A percentile compares a stretch with the other conserved stretches of the same genome.
These are phyloP conservation scores for Premnoplex brunnescens DNA, from an alignment of 2,797 vertebrate species.

Conservation along the genomic window DNA sequence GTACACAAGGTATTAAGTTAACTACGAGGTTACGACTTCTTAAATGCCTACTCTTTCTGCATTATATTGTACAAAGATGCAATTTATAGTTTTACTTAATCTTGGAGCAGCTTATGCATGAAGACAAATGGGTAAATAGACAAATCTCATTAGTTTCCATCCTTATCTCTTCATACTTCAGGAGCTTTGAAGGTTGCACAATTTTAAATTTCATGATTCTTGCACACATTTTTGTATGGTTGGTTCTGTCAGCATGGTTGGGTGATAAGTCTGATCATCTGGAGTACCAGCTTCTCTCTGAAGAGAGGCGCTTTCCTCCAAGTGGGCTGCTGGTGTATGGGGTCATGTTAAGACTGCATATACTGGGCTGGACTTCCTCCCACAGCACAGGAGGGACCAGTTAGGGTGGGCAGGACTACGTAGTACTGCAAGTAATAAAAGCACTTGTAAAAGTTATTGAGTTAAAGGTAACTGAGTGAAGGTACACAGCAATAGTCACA, in stretches of 20 bases:
- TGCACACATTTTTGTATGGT: neutral
- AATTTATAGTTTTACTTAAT: neutral
- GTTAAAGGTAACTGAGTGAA: neutral
- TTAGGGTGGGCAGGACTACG: neutral
- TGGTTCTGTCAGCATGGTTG: neutral
- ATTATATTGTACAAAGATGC: neutral
- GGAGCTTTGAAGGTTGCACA: neutral
- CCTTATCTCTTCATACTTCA: neutral
- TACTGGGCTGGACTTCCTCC: neutral
- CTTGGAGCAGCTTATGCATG: neutral
- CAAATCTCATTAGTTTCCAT: neutral
- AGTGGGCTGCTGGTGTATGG: neutral
- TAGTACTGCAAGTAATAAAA: neutral
- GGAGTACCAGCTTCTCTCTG: neutral
- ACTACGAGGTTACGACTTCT: neutral
- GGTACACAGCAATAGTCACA: neutral
- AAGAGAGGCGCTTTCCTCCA: neutral
- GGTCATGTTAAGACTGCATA: neutral
- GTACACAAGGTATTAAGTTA: neutral
- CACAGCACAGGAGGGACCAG: neutral
- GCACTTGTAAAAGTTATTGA: neutral
- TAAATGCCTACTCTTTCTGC: neutral
- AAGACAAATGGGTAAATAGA: neutral
- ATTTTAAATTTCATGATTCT: neutral
- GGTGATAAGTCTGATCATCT: neutral